These are phyloP conservation scores for Micromys minutus DNA, from an alignment of 2,113 vertebrate species.

Conservation along the genomic window DNA sequence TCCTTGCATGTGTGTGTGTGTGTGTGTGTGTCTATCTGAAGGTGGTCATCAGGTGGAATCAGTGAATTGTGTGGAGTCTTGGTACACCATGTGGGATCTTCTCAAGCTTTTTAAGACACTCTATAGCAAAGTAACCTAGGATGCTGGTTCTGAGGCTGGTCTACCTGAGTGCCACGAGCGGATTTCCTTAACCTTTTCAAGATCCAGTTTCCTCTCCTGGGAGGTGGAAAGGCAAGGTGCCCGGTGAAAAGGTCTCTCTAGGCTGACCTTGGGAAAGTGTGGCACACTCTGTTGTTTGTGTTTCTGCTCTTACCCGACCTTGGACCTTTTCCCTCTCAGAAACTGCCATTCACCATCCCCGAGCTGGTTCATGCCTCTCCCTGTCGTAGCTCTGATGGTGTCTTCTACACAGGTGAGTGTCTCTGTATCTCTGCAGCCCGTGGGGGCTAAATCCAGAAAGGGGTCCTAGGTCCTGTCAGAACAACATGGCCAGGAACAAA, in stretches of 20 bases:
- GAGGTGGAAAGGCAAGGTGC: background rate
- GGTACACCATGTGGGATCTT: background rate
- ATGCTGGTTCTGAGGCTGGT: background rate
- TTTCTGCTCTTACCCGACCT: background rate
- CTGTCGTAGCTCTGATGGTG: conserved; percentile 95
- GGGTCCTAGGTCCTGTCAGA: rapidly evolving
- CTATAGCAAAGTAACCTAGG: background rate
- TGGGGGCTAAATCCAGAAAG: rapidly evolving
- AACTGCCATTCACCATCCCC: conserved; percentile 97
- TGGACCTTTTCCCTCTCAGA: conserved; percentile 82
- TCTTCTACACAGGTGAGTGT: conserved; percentile 94
- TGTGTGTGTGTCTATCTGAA: background rate
- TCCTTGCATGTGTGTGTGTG: background rate
- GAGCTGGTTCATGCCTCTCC: conserved; percentile 97
- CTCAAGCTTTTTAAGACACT: background rate
- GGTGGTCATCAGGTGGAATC: background rate
- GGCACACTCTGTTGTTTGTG: too few species aligned
- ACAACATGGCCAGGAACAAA: background rate
- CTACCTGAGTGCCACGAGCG: background rate
- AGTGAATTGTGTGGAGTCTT: background rate
- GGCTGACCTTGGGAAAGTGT: background rate
- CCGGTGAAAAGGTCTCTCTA: too few species aligned
- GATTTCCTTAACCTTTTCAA: background rate
- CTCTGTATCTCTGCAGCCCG: background rate
- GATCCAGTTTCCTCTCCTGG: background rate